Base-by-base conservation (phyloP, 2,888 invertebrate genomes). In the Polydrusus tereticollis region DNA sequence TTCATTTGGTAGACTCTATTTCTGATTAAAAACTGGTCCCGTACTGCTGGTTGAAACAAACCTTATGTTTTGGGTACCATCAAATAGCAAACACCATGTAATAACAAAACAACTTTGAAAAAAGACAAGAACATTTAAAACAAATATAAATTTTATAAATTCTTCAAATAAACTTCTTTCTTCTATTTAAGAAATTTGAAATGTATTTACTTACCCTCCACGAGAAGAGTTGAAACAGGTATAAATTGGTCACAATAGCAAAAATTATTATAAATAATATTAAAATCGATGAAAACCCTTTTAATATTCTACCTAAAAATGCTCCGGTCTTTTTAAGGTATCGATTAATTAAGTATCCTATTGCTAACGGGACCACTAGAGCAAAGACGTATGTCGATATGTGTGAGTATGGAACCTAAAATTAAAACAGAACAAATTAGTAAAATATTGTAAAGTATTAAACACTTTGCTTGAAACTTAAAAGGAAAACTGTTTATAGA, bases 181-280 rank as follows among this genome's bases (percentile, higher is more conserved):
- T n/a, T n/a, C n/a, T n/a, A n/a, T n/a, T n/a, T n/a, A n/a, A n/a
- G n/a, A n/a, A n/a, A n/a, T n/a, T n/a, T n/a, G n/a, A n/a, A n/a
- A n/a, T n/a, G 14, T 38, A 26, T 29, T 10, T 36, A 84, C 88
- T 88, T 82, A 95, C 95, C 90, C 90, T 87, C 95, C 95, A 96
- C 1, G 93, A 93, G 83, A 98, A 95, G 77, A 98, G 86, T 82
- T 93, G 86, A 83, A 98, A 97, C 67, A 98, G 90, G 85, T 96
- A 97, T 60, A 94, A 84, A 85, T 98, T 97, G n/a, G 95, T 93
- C 68, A 93, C 89, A 50, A 95, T 92, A 0, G 97, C 97, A 85
- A 97, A 96, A 4, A 93, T 84, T 3, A 97, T 89, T 75, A 97
- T 95, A 81, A 95, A 94, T 10, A 96, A 80, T 73, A 97, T 91